Evolutionary conservation across 2,113 vertebrate genomes (phyloP).

Genomic region (Otolemur garnettii): DNA sequence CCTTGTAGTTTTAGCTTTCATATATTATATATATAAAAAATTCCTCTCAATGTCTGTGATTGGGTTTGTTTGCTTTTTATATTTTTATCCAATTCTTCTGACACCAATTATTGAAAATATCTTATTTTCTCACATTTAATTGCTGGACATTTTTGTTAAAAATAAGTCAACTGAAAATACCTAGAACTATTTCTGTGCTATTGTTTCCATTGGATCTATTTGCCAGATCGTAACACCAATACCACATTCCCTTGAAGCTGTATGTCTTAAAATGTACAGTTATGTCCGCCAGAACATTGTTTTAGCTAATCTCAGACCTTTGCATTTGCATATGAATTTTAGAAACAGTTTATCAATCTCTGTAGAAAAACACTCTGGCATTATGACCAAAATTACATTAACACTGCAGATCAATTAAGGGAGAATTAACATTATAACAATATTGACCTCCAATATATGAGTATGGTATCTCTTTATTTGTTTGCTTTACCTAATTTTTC

Average conservation of each 20-base stretch:
- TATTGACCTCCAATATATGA: neutral
- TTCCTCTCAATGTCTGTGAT: neutral
- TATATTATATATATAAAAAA: neutral
- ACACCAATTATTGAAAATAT: neutral
- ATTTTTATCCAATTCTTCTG: neutral
- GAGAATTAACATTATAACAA: neutral
- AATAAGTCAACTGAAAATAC: neutral
- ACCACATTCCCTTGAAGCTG: neutral
- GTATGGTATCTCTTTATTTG: neutral
- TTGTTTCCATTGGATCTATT: neutral
- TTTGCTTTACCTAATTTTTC: neutral
- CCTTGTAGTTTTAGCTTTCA: neutral
- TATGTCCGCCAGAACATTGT: neutral
- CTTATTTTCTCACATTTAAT: neutral
- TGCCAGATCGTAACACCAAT: neutral
- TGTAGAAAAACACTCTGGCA: neutral
- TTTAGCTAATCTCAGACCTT: neutral
- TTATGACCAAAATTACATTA: neutral
- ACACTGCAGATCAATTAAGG: neutral
- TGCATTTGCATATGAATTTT: neutral
- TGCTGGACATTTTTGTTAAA: neutral
- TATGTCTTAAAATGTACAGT: neutral
- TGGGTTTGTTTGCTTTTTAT: neutral
- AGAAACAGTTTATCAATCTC: neutral
- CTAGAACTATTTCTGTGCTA: neutral